Base-by-base conservation (phyloP, 1,140 invertebrate genomes). In the Drosophila rufa region DNA sequence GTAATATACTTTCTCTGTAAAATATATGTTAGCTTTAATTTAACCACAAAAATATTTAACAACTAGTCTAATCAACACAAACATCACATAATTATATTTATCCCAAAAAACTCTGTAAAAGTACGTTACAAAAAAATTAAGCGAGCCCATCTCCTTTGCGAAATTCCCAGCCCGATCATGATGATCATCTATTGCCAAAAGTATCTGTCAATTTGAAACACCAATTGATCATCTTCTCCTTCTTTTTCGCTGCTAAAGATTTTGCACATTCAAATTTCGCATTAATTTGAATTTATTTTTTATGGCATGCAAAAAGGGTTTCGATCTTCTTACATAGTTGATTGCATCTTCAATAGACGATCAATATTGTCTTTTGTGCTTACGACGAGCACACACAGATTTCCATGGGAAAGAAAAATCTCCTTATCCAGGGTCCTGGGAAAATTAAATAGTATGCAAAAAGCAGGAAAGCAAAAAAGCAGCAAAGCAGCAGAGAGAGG, bases 361-460 rank as follows among this genome's bases (percentile, higher is more conserved):
- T 89, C 85, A 90, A 89, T 89, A 90, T 90, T 90, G 85, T 90
- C 85, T 90, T 90, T 90, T 90, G 82, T 90, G 85, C 86, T 90
- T 77, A 85, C 57, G 70, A 55, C 12, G 38, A 65, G 50, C 30
- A 60, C 40, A 42, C 15, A 42, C 53, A 51, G 56, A 85, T 90
- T 90, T 82, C 61, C 85, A 90, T 90, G 85, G 85, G 85, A 90
- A 90, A 90, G 85, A 85, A 90, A 89, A 91, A 50, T 80, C 75
- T 55, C 55, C 55, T 58, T 46, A 89, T 61, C 84, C 84, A 79
- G 38, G 48, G 71, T 81, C 84, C 79, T 90, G 85, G 81, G 85
- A 90, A 90, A 90, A 90, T 90, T 90, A 85, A 90, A 91, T 84
- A 90, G 66, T 90, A 90, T 90, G 85, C 85, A 90, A 90, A 79